Percentiles rank a stretch among this genome's conserved stretches.
These are phyloP conservation scores for Silurus aristotelis DNA, from an alignment of 2,797 vertebrate genomes.

Conservation along the genomic window DNA sequence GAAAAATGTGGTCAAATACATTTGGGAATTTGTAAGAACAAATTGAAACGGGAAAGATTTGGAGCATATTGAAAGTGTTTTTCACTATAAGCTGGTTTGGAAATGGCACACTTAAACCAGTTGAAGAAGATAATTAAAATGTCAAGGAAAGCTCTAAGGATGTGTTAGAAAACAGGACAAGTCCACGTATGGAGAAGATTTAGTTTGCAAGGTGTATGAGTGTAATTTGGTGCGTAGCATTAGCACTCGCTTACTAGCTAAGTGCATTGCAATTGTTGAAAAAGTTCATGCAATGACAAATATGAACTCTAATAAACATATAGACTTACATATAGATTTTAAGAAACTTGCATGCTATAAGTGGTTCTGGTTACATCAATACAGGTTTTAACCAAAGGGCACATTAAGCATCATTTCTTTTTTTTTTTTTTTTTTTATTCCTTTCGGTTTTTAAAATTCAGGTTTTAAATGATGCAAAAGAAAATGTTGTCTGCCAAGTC, in stretches of 20 bases:
- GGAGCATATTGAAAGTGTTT: background rate
- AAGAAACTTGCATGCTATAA: background rate
- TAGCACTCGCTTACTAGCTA: background rate
- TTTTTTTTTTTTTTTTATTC: no score
- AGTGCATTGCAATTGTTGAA: background rate
- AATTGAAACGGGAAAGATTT: constrained; percentile 9
- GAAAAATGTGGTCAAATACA: constrained; percentile 4
- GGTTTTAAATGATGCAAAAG: constrained; percentile 14
- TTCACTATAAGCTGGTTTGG: background rate
- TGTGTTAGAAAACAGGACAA: background rate
- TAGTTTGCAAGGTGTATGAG: background rate
- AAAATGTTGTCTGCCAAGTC: background rate
- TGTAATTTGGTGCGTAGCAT: background rate
- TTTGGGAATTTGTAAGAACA: background rate
- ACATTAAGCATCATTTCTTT: background rate
- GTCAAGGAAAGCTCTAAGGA: background rate
- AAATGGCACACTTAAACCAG: constrained; percentile 1
- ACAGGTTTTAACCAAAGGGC: background rate
- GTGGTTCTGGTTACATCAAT: background rate
- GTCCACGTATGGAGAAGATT: background rate
- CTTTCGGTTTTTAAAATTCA: background rate
- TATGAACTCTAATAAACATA: background rate
- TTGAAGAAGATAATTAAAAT: background rate
- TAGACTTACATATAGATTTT: background rate
- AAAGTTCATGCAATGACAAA: background rate